Conservation (phyloP, 2,797 vertebrate genomes). For the Phaenicophaeus curvirostris region DNA sequence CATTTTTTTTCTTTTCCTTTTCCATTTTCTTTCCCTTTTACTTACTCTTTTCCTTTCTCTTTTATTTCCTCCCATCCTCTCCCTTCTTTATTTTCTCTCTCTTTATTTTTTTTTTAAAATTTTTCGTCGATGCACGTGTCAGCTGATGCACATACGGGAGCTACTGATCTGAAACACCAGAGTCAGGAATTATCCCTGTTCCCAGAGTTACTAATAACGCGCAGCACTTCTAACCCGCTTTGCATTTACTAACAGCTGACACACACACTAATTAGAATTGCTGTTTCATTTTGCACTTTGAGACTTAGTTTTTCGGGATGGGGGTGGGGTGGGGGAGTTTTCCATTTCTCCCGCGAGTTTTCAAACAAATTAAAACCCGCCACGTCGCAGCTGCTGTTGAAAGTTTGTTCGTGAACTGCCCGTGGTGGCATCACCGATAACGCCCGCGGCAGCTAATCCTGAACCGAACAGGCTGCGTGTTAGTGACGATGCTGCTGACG, state of each 20-base stretch:
- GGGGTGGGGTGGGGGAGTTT: not conserved
- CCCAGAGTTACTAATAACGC: not conserved
- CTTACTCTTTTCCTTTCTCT: too few relatives aligned
- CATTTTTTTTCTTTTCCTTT: too few relatives aligned
- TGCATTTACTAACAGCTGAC: not conserved
- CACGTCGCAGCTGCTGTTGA: not conserved
- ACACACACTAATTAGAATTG: not conserved
- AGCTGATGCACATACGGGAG: rapidly evolving
- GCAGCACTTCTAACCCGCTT: not conserved
- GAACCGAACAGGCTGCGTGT: not conserved
- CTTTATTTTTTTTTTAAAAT: not conserved
- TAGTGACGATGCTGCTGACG: not conserved
- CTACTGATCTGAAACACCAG: not conserved
- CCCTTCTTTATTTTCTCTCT: not conserved
- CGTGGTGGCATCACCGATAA: not conserved
- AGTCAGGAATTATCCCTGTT: not conserved
- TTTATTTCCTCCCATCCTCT: too few relatives aligned
- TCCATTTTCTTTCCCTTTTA: too few relatives aligned
- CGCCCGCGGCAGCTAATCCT: not conserved
- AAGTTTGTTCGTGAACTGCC: not conserved
- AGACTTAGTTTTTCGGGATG: not conserved
- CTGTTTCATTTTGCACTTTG: not conserved
- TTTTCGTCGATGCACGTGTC: rapidly evolving
- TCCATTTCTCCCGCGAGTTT: not conserved
- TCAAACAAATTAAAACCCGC: not conserved